phyloP scores from a whole-genome alignment of 2,888 invertebrate genomes.

The Catocala fraxini region DNA sequence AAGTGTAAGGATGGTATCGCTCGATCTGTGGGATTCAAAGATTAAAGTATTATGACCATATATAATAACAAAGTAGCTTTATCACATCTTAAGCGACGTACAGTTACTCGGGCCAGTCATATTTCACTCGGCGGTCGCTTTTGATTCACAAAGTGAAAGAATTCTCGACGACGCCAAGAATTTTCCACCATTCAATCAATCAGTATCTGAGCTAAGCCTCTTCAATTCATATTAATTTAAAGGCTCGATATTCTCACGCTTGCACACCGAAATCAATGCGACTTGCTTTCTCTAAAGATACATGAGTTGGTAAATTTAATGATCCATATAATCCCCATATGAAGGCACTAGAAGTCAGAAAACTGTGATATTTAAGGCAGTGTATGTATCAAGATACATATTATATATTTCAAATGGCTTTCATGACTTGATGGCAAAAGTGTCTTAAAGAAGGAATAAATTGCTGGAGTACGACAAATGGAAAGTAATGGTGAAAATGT shows the following conservation, averaged over 20 bases:
- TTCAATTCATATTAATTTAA: constrained; percentile 27
- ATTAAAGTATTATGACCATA: constrained; percentile 7
- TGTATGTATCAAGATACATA: too few species aligned
- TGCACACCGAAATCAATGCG: not conserved
- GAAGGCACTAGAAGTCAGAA: not conserved
- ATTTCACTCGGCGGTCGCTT: constrained; percentile 12
- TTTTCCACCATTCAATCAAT: constrained; percentile 15
- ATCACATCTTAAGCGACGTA: not conserved
- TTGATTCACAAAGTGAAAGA: constrained; percentile 2
- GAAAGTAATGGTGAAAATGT: too few species aligned
- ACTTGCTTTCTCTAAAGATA: constrained; percentile 7
- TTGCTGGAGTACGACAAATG: too few species aligned
- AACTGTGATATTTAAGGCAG: too few species aligned
- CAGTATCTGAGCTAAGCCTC: constrained; percentile 15
- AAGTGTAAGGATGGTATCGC: not conserved
- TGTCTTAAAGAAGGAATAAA: too few species aligned
- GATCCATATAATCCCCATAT: not conserved
- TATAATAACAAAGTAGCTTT: constrained; percentile 1
- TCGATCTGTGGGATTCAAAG: not conserved
- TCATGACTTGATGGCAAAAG: too few species aligned
- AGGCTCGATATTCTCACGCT: constrained; percentile 16
- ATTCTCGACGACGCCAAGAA: not conserved
- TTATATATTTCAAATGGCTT: too few species aligned
- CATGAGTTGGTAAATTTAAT: not conserved
- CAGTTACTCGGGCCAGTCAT: constrained; percentile 8